These are phyloP conservation scores for Acipenser oxyrinchus DNA, from an alignment of 2,797 vertebrate genomes.

Conservation along the genomic window DNA sequence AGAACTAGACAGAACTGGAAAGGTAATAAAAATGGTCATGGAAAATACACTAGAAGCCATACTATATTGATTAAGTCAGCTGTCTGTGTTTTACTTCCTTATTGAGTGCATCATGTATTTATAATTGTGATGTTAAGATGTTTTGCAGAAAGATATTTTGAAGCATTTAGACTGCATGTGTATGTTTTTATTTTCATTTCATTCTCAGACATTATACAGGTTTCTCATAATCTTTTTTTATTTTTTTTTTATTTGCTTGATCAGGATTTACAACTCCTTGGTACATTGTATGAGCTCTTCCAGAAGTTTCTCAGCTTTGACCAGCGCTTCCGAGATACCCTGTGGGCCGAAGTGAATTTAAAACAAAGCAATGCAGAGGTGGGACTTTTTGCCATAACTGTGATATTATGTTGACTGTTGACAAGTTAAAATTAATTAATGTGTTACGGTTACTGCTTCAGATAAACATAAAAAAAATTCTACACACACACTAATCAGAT, in stretches of 20 bases:
- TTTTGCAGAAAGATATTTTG: neutral
- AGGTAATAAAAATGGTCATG: constrained; percentile 13
- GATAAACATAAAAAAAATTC: too few species aligned
- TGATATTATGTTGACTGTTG: too few species aligned
- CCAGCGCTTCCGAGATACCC: constrained; percentile 19
- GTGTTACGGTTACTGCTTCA: too few species aligned
- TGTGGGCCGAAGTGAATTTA: constrained; percentile 25
- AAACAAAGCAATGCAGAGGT: constrained; percentile 20
- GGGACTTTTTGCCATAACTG: neutral
- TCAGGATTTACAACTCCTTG: constrained; percentile 22
- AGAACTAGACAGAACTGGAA: constrained; percentile 25
- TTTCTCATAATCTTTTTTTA: neutral
- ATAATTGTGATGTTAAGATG: neutral
- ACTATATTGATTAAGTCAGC: too few species aligned
- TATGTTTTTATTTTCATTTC: neutral
- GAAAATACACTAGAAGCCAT: too few species aligned
- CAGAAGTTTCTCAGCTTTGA: constrained; percentile 28
- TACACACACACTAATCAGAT: too few species aligned
- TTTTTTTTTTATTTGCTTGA: neutral
- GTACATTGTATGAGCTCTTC: constrained; percentile 24
- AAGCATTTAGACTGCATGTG: neutral
- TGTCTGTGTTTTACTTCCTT: too few species aligned
- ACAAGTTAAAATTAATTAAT: too few species aligned
- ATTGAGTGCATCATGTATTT: too few species aligned
- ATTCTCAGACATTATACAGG: too few species aligned